These are phyloP conservation scores for Myiozetetes cayanensis DNA, from an alignment of 2,113 vertebrate species.

Conservation along the genomic window DNA sequence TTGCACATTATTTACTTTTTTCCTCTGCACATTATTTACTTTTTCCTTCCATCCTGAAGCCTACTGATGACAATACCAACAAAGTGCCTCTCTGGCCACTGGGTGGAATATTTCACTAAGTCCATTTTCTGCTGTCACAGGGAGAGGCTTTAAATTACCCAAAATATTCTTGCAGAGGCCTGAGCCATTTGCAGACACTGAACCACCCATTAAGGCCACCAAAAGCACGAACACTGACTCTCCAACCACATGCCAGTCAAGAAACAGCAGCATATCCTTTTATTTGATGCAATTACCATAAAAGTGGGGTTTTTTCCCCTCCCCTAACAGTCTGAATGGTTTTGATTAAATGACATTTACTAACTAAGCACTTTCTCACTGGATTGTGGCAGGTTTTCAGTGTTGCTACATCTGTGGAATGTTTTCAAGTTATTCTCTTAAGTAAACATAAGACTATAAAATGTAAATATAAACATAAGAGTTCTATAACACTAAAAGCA, in stretches of 20 bases:
- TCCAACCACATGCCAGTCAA: background rate
- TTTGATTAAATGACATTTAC: constrained; percentile 42
- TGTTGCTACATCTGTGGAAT: constrained; percentile 33
- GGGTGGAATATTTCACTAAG: background rate
- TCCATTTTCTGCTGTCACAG: background rate
- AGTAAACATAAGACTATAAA: constrained; percentile 57
- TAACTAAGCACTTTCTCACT: constrained; percentile 29
- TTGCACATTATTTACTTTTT: background rate
- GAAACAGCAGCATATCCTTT: background rate
- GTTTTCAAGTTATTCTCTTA: constrained; percentile 54
- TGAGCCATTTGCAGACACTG: background rate
- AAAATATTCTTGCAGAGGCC: background rate
- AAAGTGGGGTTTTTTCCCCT: background rate
- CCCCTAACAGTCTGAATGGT: background rate
- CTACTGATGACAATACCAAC: background rate
- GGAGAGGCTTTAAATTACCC: background rate
- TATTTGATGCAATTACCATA: background rate
- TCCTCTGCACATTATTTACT: background rate
- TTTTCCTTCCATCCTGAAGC: background rate
- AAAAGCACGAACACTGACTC: background rate
- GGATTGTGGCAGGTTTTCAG: constrained; percentile 33
- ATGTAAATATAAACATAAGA: constrained; percentile 44
- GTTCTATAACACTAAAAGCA: constrained; percentile 45
- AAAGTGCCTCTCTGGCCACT: background rate
- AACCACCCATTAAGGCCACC: background rate